Evolutionary conservation across 1,140 invertebrate species (phyloP).

Genomic region (Trichonephila clavipes): DNA sequence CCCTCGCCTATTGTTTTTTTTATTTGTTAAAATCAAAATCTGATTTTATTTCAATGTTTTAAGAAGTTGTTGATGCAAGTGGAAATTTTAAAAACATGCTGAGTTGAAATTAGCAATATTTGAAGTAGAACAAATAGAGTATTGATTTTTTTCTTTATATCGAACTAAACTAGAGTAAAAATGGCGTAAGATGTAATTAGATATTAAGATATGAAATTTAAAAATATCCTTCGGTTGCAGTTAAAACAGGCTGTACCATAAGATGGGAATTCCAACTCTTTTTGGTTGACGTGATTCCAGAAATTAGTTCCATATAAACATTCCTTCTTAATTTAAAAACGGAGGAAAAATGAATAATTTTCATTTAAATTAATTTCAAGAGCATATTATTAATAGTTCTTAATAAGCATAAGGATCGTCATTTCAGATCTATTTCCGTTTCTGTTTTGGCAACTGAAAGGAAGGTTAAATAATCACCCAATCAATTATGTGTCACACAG

Average conservation of each 20-base stretch:
- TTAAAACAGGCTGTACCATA: not conserved
- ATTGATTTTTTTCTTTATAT: too few relatives aligned
- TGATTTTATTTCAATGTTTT: too few relatives aligned
- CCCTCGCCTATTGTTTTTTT: too few relatives aligned
- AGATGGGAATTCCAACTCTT: not conserved
- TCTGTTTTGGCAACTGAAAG: not conserved
- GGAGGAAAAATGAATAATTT: not conserved
- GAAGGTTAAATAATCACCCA: constrained; percentile 37
- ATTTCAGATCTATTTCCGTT: not conserved
- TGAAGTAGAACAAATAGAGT: too few relatives aligned
- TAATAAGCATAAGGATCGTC: not conserved
- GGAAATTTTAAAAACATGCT: too few relatives aligned
- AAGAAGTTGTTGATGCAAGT: too few relatives aligned
- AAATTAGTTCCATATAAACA: not conserved
- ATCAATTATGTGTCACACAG: constrained; percentile 42
- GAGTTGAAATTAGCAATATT: too few relatives aligned
- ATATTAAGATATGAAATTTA: not conserved
- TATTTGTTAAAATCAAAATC: too few relatives aligned
- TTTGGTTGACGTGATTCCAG: not conserved
- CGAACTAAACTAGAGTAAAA: too few relatives aligned
- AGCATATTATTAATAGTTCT: constrained; percentile 1
- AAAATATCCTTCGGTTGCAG: not conserved
- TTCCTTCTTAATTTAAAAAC: not conserved
- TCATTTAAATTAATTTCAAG: not conserved
- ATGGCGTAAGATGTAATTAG: too few relatives aligned